Base-by-base conservation (phyloP, 1,140 invertebrate genomes). In the Tigriopus japonicus region DNA sequence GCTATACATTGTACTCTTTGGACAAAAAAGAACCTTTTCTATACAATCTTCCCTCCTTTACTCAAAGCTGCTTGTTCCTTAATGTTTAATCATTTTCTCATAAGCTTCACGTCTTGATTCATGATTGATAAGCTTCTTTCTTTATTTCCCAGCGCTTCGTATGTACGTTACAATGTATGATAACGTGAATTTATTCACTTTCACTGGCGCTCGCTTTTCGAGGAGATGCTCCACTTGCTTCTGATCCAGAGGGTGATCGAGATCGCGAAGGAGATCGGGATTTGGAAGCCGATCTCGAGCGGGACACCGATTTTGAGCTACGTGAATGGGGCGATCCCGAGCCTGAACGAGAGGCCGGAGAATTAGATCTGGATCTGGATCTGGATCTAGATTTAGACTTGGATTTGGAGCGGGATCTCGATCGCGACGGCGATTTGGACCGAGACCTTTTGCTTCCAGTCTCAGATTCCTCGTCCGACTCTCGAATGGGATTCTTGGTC, bases 391-490 rank as follows among this genome's bases (percentile, higher is more conserved):
- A 49, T 21, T 21, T 17, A 10, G 40, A 59, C 43, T 24, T 42
- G 9, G 40, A 49, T 14, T 24, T 35, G 15, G 40, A 42, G 12
- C 19, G 6, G 7, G 40, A 49, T 43, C 43, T 13, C 17, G 43
- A 42, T 49, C 15, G 6, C n/a, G 52, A 59, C 19, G 23, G 23
- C 19, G 49, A 17, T 21, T 42, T 24, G 24, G 62, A 62, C 19
- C 52, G 21, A 6, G 52, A 59, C 28, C 40, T 54, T 10, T 23
- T 53, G 63, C 52, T 53, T 10, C 40, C 23, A 19, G 54, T 53
- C 54, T 64, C 43, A 62, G 65, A 42, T 66, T 81, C 81, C 63
- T 92, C 88, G 0, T 74, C 72, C 61, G 88, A 90, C 70, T 90
- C 87, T 64, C 80, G 79, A n/a, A 85, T 74, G 35, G 80, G 79